Conservation (phyloP, 2,888 invertebrate species). For the Lucinisca nassula region DNA sequence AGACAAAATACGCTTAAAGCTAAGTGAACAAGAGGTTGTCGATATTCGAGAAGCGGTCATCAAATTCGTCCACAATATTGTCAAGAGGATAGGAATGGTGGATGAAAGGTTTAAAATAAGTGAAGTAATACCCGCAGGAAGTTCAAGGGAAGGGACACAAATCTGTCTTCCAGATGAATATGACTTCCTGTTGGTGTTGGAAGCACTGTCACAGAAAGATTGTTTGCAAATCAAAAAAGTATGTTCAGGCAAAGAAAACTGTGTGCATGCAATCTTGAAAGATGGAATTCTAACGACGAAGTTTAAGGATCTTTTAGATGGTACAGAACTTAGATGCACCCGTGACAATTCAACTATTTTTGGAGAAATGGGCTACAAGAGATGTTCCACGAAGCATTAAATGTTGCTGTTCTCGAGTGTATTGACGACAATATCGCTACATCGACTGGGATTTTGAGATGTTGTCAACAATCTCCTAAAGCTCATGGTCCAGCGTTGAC, state of each 20-base stretch:
- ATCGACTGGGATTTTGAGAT: background rate
- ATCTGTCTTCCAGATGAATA: background rate
- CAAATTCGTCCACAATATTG: background rate
- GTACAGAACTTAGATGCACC: background rate
- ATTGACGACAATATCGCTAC: background rate
- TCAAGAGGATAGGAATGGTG: background rate
- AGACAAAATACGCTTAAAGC: background rate
- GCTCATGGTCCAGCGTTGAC: background rate
- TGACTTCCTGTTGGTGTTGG: background rate
- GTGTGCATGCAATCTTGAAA: background rate
- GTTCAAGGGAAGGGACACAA: background rate
- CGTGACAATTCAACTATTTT: background rate
- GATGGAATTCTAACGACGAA: background rate
- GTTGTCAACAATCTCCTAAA: background rate
- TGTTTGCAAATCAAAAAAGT: background rate
- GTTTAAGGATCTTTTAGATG: background rate
- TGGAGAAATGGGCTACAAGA: background rate
- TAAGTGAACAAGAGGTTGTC: background rate
- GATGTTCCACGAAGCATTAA: background rate
- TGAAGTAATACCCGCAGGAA: background rate
- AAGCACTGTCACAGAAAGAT: background rate
- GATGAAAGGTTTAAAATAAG: background rate
- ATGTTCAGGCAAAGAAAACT: background rate
- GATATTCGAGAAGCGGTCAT: background rate
- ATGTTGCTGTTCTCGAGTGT: background rate